Base-by-base conservation (phyloP, 2,888 invertebrate genomes). In the Scaeva pyrastri region DNA sequence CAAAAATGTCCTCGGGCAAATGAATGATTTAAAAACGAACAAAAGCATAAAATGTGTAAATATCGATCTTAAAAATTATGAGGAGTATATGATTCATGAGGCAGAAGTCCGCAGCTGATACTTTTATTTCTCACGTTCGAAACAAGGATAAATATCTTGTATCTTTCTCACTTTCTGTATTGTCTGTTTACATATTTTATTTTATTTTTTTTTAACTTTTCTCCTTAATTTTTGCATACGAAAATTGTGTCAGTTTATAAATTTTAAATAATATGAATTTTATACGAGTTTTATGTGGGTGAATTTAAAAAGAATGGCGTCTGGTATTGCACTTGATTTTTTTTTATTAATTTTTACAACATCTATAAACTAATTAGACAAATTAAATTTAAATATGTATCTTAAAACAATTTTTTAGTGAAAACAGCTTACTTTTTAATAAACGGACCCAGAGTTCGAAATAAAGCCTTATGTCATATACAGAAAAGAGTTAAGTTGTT, bases 51-150 rank as follows among this genome's bases (percentile, higher is more conserved):
- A 43, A 23, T 14, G 14, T 60, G 41, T 10, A 19, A 8, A n/a
- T 43, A 60, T 50, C 31, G 31, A 55, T 55, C 10, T n/a, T n/a
- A 48, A 41, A 76, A 52, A 52, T 14, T 14, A 64, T 75, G 45
- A 70, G 58, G 70, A 60, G n/a, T n/a, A 77, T 60, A 77, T 77
- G 77, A 71, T 77, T 60, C 70, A 79, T 58, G 73, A 36, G 68
- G 52, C 43, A 60, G 58, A 60, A 68, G 74, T 74, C 74, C 74
- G 62, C 80, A 74, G 41, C 80, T 80, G 68, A 55, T 45, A 62
- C 68, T 80, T 43, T 68, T 74, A 74, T 74, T 68, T 68, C 74
- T 80, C 80, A 80, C 80, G 80, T 80, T 50, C 62, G 23, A 23
- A 74, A 60, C 50, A 74, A 74, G 56, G 52, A 80, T 62, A 68